Percentiles rank a stretch among this genome's conserved stretches.
Evolutionary conservation across 2,113 vertebrate genomes (phyloP).

Genomic region (Chloroceryle aenea): DNA sequence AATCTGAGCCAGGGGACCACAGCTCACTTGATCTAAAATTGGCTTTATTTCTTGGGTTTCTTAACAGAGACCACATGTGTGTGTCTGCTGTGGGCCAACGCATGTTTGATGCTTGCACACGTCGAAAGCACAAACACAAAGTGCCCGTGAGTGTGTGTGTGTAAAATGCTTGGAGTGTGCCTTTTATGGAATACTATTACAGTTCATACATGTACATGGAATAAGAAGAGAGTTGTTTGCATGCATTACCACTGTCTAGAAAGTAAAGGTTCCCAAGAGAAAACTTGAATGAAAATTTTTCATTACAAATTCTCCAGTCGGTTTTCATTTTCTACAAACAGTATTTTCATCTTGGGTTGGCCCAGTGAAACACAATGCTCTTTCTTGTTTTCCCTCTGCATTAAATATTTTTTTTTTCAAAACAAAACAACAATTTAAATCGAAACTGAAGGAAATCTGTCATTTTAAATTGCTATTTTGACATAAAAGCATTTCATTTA

Average conservation of each 20-base stretch:
- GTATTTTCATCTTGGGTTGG: background rate
- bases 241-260: background rate
- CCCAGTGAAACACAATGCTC: background rate
- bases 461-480: conserved; percentile 53
- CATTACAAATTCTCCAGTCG: background rate
- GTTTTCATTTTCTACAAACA: conserved; percentile 3
- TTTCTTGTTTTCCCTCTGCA: background rate
- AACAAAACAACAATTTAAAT: conserved; percentile 46
- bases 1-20: conserved; percentile 52
- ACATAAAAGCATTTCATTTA: conserved; percentile 11
- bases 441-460: background rate
- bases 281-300: background rate
- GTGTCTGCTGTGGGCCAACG: background rate
- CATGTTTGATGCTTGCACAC: background rate
- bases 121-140: background rate
- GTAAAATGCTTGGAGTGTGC: background rate
- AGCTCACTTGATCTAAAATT: conserved; percentile 67
- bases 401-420: conserved; percentile 16
- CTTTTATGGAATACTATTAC: background rate
- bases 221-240: background rate
- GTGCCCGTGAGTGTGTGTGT: background rate
- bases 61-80: conserved; percentile 62
- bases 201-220: fast-evolving
- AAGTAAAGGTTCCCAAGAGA: conserved; percentile 5
- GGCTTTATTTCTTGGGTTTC: conserved; percentile 51